A percentile compares a stretch with the other conserved stretches of the same genome.
Evolutionary conservation across 2,888 invertebrate species (phyloP).

Genomic region (Balanococcus diminutus): DNA sequence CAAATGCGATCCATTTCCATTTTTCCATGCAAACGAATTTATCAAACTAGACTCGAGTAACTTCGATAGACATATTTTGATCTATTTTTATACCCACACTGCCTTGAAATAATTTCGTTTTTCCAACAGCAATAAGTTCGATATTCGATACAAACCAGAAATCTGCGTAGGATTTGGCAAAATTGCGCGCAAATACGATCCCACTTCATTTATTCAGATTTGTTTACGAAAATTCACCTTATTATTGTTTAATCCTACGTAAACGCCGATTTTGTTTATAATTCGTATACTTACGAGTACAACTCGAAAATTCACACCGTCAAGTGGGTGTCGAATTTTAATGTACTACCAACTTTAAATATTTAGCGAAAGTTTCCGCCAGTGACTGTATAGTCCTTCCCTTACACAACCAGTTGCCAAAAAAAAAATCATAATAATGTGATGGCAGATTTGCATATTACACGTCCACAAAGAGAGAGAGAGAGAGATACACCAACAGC

Average conservation of each 20-base stretch:
- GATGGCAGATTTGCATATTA: neutral
- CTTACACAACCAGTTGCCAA: neutral
- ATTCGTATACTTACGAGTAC: neutral
- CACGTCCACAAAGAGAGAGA: neutral
- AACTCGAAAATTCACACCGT: neutral
- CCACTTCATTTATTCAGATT: neutral
- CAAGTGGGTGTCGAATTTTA: neutral
- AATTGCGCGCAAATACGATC: neutral
- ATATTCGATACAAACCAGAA: neutral
- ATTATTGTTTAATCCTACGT: neutral
- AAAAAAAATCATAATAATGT: neutral
- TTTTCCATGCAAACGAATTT: too few species aligned
- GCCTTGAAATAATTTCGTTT: neutral
- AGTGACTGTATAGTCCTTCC: neutral
- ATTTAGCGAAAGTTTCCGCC: neutral
- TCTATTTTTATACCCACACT: neutral
- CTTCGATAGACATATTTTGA: too few species aligned
- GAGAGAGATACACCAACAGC: neutral
- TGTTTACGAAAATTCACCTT: conserved; percentile 26
- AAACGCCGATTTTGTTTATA: neutral
- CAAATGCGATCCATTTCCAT: too few species aligned
- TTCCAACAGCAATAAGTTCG: neutral
- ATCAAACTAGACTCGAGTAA: too few species aligned
- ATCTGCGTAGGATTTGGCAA: neutral
- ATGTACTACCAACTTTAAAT: neutral